These are phyloP conservation scores for Drosophila obscura DNA, from an alignment of 1,140 invertebrate genomes.

Conservation along the genomic window DNA sequence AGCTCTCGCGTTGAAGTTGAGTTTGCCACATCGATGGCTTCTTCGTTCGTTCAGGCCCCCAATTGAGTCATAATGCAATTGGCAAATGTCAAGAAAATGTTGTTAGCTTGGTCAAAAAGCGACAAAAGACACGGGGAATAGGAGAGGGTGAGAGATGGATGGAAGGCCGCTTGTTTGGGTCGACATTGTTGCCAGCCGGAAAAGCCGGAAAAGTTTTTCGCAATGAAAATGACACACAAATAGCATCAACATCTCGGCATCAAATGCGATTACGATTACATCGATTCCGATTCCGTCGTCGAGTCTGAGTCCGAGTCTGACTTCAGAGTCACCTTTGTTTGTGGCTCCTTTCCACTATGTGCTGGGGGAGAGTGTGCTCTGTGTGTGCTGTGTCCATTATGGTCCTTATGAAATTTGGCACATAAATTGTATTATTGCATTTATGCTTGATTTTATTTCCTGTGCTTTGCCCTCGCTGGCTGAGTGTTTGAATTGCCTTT, in stretches of 20 bases:
- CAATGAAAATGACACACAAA: conserved; percentile 74
- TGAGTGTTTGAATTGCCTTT: conserved; percentile 78
- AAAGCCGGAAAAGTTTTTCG: conserved; percentile 48
- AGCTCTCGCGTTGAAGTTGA: conserved; percentile 33
- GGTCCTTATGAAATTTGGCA: conserved; percentile 79
- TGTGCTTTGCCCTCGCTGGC: conserved; percentile 45
- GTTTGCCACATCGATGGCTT: conserved; percentile 31
- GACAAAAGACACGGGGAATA: conserved; percentile 12
- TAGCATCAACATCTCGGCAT: conserved; percentile 60
- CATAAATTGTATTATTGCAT: conserved; percentile 83
- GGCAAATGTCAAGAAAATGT: conserved; percentile 80
- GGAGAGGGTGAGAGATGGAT: neutral
- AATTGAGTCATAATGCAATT: conserved; percentile 83
- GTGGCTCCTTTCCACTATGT: conserved; percentile 30
- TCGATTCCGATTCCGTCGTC: conserved; percentile 35
- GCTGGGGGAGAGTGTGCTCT: conserved; percentile 20
- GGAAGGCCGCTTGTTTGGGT: conserved; percentile 17
- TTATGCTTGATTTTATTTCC: conserved; percentile 83
- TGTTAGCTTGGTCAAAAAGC: conserved; percentile 61
- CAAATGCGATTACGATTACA: conserved; percentile 77
- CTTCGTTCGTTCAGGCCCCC: conserved; percentile 62
- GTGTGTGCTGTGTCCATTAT: conserved; percentile 65
- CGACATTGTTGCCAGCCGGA: conserved; percentile 66
- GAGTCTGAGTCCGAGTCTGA: neutral
- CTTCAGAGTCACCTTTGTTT: conserved; percentile 74